phyloP scores from a whole-genome alignment of 23 tunicate species.

The Halocynthia roretzi region DNA sequence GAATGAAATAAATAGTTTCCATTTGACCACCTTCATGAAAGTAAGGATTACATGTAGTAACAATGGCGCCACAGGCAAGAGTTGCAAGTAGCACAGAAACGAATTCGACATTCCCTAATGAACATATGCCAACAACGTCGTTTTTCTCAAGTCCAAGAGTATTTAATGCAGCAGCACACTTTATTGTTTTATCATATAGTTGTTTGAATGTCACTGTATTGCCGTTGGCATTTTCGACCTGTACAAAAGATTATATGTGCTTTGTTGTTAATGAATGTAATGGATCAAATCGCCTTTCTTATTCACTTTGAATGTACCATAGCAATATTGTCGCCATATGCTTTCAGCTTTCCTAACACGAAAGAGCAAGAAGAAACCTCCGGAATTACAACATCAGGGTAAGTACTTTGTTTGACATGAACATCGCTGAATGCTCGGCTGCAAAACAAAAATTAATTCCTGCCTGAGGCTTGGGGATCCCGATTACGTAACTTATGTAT shows the following conservation, averaged over 20 bases:
- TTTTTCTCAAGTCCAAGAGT: constrained; percentile 39
- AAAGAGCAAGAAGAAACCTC: constrained; percentile 18
- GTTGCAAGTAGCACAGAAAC: constrained; percentile 25
- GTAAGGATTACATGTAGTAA: constrained; percentile 45
- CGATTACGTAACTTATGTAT: too few species aligned
- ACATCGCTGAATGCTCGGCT: too few species aligned
- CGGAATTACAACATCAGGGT: constrained; percentile 47
- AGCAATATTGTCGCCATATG: constrained; percentile 25
- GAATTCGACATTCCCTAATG: constrained; percentile 28
- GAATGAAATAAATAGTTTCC: too few species aligned
- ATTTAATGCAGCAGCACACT: constrained; percentile 33
- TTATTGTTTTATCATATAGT: constrained; percentile 8
- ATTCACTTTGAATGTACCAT: constrained; percentile 11
- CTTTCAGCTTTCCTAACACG: constrained; percentile 11
- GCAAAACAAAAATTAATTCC: too few species aligned
- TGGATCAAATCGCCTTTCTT: too few species aligned
- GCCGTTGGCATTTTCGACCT: constrained; percentile 14
- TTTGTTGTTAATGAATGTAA: too few species aligned
- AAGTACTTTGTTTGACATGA: constrained; percentile 21
- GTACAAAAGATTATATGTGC: background rate
- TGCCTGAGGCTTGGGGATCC: too few species aligned
- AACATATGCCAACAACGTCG: constrained; percentile 36
- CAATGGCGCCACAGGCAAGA: constrained; percentile 25
- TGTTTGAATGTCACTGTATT: constrained; percentile 19
- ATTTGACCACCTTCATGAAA: constrained; percentile 31